Evolutionary conservation across 2,113 vertebrate genomes (phyloP).

Genomic region (Oceanodroma tethys): DNA sequence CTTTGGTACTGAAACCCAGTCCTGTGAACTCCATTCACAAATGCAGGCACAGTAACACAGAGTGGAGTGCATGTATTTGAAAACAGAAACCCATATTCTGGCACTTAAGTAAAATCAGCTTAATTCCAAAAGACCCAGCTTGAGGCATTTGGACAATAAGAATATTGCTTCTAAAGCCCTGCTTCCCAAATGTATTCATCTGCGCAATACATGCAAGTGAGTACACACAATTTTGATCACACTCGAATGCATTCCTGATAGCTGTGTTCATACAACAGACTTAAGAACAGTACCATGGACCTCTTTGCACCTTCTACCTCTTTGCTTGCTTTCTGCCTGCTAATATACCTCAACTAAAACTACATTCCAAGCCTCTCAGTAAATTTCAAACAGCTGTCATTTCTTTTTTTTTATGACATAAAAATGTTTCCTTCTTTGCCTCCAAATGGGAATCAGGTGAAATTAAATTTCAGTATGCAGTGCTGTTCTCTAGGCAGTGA

Average conservation of each 20-base stretch:
- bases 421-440: not conserved
- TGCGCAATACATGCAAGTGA: not conserved
- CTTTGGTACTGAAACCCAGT: not conserved
- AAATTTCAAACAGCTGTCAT: constrained; percentile 28
- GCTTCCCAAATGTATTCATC: not conserved
- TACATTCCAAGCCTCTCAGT: not conserved
- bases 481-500: not conserved
- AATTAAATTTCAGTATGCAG: constrained; percentile 9
- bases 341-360: not conserved
- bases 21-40: not conserved
- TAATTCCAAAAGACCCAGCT: not conserved
- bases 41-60: not conserved
- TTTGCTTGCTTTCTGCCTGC: not conserved
- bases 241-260: not conserved
- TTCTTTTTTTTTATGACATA: not conserved
- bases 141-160: not conserved
- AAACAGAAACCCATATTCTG: not conserved
- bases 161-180: not conserved
- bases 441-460: constrained; percentile 8
- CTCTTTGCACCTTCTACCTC: not conserved
- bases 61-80: not conserved
- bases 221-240: not conserved
- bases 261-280: not conserved
- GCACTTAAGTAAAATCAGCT: not conserved
- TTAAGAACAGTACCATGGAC: not conserved